Evolutionary conservation across 2,888 invertebrate species (phyloP).

Genomic region (Nemoura dubitans): DNA sequence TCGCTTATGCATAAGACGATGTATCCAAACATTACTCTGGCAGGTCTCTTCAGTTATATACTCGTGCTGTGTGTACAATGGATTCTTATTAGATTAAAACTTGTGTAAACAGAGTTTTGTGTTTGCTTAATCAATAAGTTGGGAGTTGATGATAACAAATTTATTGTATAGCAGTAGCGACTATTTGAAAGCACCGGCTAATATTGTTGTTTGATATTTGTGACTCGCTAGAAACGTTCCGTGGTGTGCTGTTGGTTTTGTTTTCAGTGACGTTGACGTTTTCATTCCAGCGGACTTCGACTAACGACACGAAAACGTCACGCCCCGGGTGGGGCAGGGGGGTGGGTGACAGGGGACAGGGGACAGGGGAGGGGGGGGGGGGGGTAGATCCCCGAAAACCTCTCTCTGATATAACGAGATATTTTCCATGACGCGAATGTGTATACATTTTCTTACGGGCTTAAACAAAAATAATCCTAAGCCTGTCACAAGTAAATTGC

Average conservation of each 20-base stretch:
- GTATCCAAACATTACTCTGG: not conserved
- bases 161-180: not conserved
- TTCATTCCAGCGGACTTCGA: not conserved
- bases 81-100: constrained; percentile 2
- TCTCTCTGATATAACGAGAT: not conserved
- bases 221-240: not conserved
- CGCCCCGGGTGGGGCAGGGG: not conserved
- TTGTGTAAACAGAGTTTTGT: constrained; percentile 1
- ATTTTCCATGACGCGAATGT: not conserved
- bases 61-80: not conserved
- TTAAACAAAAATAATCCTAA: not conserved
- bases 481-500: not conserved
- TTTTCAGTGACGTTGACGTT: not conserved
- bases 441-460: not conserved
- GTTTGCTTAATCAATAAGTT: not conserved
- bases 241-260: not conserved
- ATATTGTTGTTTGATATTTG: constrained; percentile 5
- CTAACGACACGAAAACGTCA: not conserved
- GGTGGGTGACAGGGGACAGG: too few species aligned
- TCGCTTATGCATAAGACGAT: not conserved
- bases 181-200: not conserved
- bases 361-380: too few species aligned
- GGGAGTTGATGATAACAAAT: not conserved
- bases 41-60: not conserved
- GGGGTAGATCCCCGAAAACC: not conserved